Evolutionary conservation across 2,797 vertebrate species (phyloP).

Genomic region (Arctocebus calabarensis): DNA sequence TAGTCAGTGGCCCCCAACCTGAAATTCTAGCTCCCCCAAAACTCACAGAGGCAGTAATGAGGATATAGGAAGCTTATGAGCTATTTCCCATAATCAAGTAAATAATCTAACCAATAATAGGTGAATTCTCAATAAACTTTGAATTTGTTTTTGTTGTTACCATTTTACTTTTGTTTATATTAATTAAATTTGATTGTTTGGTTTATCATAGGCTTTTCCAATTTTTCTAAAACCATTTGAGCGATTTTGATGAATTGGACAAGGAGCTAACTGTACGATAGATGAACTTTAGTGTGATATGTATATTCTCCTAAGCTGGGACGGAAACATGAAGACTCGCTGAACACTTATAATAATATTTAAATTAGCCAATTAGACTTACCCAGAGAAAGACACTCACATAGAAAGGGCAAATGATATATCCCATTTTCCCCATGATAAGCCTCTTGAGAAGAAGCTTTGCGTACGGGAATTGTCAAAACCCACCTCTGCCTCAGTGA

Average conservation of each 20-base stretch:
- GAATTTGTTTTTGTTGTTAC: neutral
- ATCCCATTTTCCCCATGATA: neutral
- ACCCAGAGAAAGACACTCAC: neutral
- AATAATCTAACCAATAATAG: neutral
- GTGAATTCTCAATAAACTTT: neutral
- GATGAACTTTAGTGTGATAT: neutral
- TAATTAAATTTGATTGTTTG: neutral
- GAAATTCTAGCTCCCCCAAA: neutral
- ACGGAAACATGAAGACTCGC: neutral
- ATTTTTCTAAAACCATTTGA: slow-evolving; percentile 28
- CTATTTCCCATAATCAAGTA: neutral
- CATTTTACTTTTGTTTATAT: neutral
- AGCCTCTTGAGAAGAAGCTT: neutral
- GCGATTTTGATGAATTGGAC: neutral
- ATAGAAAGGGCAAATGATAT: neutral
- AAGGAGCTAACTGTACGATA: neutral
- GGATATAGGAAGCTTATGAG: neutral
- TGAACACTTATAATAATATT: neutral
- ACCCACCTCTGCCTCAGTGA: neutral
- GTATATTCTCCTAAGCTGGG: neutral
- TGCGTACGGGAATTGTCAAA: neutral
- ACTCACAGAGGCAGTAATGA: neutral
- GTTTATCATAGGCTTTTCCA: neutral
- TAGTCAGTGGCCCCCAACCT: neutral
- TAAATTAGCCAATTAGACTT: neutral